Evolutionary conservation across 2,797 vertebrate species (phyloP).

Genomic region (Bucorvus abyssinicus): DNA sequence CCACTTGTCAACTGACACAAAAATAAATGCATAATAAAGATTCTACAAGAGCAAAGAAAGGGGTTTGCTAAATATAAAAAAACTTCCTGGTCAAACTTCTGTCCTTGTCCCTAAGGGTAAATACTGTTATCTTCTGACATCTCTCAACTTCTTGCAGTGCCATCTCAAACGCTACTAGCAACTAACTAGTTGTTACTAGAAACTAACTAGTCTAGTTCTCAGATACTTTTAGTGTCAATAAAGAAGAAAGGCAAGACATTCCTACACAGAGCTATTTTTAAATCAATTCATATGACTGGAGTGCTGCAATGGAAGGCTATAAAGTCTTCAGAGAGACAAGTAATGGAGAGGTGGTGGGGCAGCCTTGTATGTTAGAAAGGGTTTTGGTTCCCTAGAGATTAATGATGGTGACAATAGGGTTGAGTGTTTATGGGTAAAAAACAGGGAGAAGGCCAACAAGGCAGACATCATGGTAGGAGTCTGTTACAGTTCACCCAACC

Average conservation of each 20-base stretch:
- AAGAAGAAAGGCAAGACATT: not conserved
- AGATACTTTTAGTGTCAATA: not conserved
- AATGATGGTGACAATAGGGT: not conserved
- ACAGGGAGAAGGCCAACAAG: not conserved
- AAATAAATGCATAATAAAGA: conserved; percentile 16
- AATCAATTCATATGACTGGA: not conserved
- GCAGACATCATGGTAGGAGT: not conserved
- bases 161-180: not conserved
- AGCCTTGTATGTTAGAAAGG: not conserved
- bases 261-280: not conserved
- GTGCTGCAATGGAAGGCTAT: not conserved
- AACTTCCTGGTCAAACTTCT: conserved; percentile 8
- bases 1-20: conserved; percentile 35
- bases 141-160: not conserved
- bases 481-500: not conserved
- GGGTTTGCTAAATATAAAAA: conserved; percentile 38
- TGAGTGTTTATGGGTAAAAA: not conserved
- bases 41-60: not conserved
- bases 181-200: not conserved
- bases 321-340: not conserved
- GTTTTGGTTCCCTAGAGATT: not conserved
- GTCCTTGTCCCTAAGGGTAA: not conserved
- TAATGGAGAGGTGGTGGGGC: not conserved
- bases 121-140: not conserved
- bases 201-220: not conserved